These are phyloP conservation scores for Brachycybe producta DNA, from an alignment of 2,888 invertebrate genomes.

Conservation along the genomic window DNA sequence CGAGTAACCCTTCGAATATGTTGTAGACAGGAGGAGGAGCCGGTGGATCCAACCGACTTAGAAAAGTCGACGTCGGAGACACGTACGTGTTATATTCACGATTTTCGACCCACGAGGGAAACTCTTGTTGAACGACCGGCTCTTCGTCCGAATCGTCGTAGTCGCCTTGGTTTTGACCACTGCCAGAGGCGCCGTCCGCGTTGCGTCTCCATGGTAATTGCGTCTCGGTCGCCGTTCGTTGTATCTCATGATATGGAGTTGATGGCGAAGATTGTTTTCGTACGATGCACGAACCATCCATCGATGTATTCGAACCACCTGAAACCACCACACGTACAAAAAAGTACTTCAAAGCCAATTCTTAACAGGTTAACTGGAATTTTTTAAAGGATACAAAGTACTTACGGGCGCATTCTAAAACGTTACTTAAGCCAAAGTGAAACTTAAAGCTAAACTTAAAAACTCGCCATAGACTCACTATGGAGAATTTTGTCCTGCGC, in stretches of 20 bases:
- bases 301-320: neutral
- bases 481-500: too few species aligned
- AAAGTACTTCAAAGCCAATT: neutral
- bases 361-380: neutral
- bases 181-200: constrained; percentile 28
- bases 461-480: too few species aligned
- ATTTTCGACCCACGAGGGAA: constrained; percentile 89
- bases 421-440: too few species aligned
- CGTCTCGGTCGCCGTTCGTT: constrained; percentile 76
- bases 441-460: too few species aligned
- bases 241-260: constrained; percentile 32
- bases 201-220: constrained; percentile 81
- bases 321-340: neutral
- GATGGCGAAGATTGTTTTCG: neutral
- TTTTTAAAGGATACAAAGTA: too few species aligned
- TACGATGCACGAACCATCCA: too few species aligned
- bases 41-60: constrained; percentile 41
- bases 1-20: constrained; percentile 12
- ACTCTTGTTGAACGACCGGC: constrained; percentile 67
- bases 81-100: constrained; percentile 84
- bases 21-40: constrained; percentile 13
- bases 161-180: neutral
- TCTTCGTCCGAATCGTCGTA: constrained; percentile 39
- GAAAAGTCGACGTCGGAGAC: constrained; percentile 79
- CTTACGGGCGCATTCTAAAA: too few species aligned